Evolutionary conservation across 2,113 vertebrate genomes (phyloP).

Genomic region (Tichodroma muraria): DNA sequence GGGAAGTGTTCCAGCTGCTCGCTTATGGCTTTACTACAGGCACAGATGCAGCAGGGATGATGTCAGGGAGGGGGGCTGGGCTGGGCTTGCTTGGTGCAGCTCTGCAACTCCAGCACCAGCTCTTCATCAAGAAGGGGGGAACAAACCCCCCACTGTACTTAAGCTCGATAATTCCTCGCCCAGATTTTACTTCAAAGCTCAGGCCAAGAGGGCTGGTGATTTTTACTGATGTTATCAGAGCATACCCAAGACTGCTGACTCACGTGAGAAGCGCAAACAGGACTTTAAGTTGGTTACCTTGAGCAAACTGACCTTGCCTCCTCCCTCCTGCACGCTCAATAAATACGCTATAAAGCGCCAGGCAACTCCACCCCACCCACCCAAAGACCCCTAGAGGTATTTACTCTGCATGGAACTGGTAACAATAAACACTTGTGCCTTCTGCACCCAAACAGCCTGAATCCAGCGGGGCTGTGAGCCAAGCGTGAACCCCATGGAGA

Average conservation of each 20-base stretch:
- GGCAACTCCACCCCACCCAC: background rate
- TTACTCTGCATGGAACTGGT: background rate
- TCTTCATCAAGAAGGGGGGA: background rate
- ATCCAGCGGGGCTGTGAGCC: background rate
- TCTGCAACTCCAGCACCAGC: background rate
- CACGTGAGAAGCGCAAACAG: background rate
- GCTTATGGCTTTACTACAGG: background rate
- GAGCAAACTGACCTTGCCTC: background rate
- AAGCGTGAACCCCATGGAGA: background rate
- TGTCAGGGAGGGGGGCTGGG: background rate
- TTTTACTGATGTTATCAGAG: background rate
- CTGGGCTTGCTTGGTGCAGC: background rate
- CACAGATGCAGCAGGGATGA: slow-evolving; percentile 10
- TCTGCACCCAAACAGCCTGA: background rate
- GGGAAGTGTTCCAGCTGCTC: background rate
- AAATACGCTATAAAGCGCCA: background rate
- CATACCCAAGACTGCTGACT: background rate
- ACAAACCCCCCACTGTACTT: background rate
- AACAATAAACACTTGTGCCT: background rate
- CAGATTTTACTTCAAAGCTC: background rate
- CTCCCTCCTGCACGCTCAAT: background rate
- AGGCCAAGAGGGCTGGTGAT: background rate
- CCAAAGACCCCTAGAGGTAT: background rate
- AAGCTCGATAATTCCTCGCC: background rate
- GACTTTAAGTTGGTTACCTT: background rate